Base-by-base conservation (phyloP, 2,888 invertebrate species). In the Muschampia plurimacula region DNA sequence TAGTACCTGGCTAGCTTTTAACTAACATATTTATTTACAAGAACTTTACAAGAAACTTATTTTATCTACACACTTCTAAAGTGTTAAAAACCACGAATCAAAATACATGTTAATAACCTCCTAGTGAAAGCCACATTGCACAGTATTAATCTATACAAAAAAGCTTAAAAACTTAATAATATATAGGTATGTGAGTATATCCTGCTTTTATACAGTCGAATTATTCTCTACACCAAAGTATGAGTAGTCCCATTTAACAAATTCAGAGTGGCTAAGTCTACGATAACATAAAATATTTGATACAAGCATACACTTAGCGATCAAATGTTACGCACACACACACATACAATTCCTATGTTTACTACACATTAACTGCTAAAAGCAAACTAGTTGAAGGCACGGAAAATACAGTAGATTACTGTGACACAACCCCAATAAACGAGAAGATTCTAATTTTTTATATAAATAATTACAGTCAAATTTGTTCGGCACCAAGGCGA, bases 41-140 rank as follows among this genome's bases (percentile, higher is more conserved):
- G 81, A 86, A 83, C 77, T 86, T 83, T 86, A 87, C 79, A 83
- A 79, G 81, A 86, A 84, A 83, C 46, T 82, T 78, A 78, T 82
- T 92, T 89, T 89, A 88, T 92, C 92, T 89, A 90, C 79, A 86
- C 89, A 89, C 87, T 88, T 87, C 86, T 88, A 86, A 87, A 87
- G 89, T 88, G 88, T 84, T 77, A 78, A 80, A 84, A 83, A 83
- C 75, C 79, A 57, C 22, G 55, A 57, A 57, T 57, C 22, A 57
- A 55, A 12, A n/a, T 57, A 28, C 55, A 57, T 28, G 12, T 57
- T 77, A 78, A 80, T 84, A 83, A 83, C 75, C 79, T 80, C 39
- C 82, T 85, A 84, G 77, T 83, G 79, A 83, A 86, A 89, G 89
- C 87, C 89, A 88, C 87, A 89, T 88, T 89, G 88, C 89, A 91